These are phyloP conservation scores for Desmophyllum pertusum DNA, from an alignment of 92 coral and sea anemone genomes.

Conservation along the genomic window DNA sequence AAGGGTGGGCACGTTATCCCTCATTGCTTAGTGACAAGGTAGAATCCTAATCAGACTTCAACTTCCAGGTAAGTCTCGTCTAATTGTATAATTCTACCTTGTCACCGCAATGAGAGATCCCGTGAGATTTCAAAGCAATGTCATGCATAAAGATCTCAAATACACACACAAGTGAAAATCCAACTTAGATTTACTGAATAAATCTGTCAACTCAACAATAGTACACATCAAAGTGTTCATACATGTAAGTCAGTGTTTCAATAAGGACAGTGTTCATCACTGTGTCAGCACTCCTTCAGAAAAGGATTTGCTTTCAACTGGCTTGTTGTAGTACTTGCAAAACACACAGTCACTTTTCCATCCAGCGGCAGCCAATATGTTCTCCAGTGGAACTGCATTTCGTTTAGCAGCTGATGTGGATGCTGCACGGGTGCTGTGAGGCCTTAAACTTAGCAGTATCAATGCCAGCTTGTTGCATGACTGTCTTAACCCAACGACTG, in stretches of 20 bases:
- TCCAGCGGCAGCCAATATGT: constrained; percentile 41
- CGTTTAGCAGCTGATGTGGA: constrained; percentile 45
- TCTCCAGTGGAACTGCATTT: constrained; percentile 30
- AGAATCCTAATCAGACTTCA: constrained; percentile 13
- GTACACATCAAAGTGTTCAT: neutral
- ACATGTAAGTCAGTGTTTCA: too few relatives aligned
- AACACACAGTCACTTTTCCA: constrained; percentile 40
- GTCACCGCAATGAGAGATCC: constrained; percentile 15
- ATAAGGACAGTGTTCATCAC: neutral
- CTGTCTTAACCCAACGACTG: constrained; percentile 30
- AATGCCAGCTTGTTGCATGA: constrained; percentile 9
- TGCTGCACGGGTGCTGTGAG: constrained; percentile 46
- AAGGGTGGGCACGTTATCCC: constrained; percentile 21
- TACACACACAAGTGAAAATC: constrained; percentile 1
- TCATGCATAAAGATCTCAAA: constrained; percentile 12
- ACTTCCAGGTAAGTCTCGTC: neutral
- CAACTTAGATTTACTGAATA: neutral
- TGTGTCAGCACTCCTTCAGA: neutral
- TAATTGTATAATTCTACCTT: constrained; percentile 3
- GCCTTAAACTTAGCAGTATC: constrained; percentile 21
- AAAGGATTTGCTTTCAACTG: constrained; percentile 15
- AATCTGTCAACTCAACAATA: neutral
- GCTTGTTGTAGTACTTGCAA: constrained; percentile 46
- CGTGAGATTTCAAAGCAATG: constrained; percentile 19
- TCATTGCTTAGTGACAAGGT: constrained; percentile 12